A percentile compares a stretch with the other conserved stretches of the same genome.
Conservation (phyloP, 2,113 vertebrate genomes). For the Lichenostomus cassidix region DNA sequence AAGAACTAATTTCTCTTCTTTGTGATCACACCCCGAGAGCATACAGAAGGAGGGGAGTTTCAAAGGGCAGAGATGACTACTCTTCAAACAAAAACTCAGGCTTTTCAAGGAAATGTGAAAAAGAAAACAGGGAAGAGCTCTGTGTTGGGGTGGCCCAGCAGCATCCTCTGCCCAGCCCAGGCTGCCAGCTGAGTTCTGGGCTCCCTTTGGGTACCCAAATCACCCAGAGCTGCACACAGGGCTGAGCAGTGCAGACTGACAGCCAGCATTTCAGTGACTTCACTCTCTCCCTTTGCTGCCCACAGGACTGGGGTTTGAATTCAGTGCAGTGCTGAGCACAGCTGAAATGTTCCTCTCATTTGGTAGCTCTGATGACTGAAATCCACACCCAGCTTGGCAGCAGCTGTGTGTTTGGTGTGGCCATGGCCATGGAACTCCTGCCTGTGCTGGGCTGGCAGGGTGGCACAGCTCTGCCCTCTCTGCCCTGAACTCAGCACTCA, state of each 20-base stretch:
- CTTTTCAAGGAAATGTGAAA: background rate
- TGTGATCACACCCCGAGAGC: background rate
- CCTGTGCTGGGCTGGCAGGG: background rate
- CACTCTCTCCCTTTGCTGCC: background rate
- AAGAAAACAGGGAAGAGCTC: too few relatives aligned
- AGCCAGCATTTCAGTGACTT: background rate
- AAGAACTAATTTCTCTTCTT: background rate
- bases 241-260: background rate
- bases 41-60: background rate
- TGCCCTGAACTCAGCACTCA: background rate
- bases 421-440: background rate
- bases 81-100: background rate
- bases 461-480: background rate
- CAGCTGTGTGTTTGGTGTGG: background rate
- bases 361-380: background rate
- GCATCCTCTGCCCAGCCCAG: background rate
- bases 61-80: background rate
- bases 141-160: background rate
- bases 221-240: fast-evolving
- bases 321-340: background rate
- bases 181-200: background rate
- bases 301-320: background rate
- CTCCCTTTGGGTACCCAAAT: background rate
- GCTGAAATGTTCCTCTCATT: background rate
- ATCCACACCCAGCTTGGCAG: background rate